These are phyloP conservation scores for Poecilia picta DNA, from an alignment of 2,797 vertebrate species.

Conservation along the genomic window DNA sequence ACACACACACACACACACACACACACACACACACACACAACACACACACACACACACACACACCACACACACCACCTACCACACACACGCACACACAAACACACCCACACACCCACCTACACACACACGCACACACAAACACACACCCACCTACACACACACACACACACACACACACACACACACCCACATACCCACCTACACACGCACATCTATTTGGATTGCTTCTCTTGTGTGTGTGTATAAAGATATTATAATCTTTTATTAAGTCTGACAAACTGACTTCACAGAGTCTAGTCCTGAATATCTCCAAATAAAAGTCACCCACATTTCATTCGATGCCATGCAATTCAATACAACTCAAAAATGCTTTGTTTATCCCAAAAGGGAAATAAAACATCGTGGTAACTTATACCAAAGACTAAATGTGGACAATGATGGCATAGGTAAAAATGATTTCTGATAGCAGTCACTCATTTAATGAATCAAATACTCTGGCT, in stretches of 20 bases:
- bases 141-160: neutral
- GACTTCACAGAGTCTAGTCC: neutral
- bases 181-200: neutral
- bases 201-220: neutral
- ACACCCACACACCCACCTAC: neutral
- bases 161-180: neutral
- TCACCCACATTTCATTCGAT: neutral
- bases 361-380: neutral
- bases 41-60: accelerated
- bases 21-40: neutral
- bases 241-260: neutral
- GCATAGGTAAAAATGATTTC: no score
- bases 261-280: neutral
- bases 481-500: neutral
- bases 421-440: no score
- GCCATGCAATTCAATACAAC: neutral
- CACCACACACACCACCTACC: neutral
- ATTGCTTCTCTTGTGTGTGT: neutral
- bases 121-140: neutral
- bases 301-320: neutral
- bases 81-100: neutral
- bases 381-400: neutral
- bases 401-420: neutral
- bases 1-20: no score
- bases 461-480: neutral